Conservation (phyloP, 2,797 vertebrate species). For the Tokudaia tokunoshimensis region DNA sequence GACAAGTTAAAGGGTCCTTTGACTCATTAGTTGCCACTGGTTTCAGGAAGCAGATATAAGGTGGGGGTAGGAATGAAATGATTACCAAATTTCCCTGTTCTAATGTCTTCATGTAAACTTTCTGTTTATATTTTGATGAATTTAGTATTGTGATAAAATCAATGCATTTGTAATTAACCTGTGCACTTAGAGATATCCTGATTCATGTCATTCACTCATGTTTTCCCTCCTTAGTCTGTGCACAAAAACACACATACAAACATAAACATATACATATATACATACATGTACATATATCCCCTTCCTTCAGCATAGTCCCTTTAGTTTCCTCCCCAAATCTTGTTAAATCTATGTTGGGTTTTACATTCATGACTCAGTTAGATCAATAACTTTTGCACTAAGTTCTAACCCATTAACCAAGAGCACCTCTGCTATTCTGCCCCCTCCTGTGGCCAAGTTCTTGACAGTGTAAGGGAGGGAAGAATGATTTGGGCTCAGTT, state of each 20-base stretch:
- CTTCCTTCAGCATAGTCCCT: neutral
- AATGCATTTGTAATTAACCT: neutral
- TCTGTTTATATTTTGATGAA: neutral
- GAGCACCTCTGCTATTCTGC: neutral
- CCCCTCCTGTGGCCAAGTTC: neutral
- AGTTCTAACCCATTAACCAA: conserved; percentile 3
- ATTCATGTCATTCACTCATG: neutral
- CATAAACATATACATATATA: no score
- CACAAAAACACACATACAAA: no score
- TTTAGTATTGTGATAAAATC: conserved; percentile 26
- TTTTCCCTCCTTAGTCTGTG: neutral
- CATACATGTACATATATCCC: no score
- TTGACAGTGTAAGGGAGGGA: neutral
- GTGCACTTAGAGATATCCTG: neutral
- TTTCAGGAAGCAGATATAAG: neutral
- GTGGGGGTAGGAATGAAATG: accelerated
- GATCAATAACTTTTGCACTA: neutral
- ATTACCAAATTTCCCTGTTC: neutral
- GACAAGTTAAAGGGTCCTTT: neutral
- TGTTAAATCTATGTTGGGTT: neutral
- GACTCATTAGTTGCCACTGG: neutral
- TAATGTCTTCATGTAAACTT: neutral
- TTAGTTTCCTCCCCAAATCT: neutral
- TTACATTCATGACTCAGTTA: neutral
- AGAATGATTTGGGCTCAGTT: neutral